Evolutionary conservation across 2,888 invertebrate species (phyloP).

Genomic region (Sympetrum striolatum): DNA sequence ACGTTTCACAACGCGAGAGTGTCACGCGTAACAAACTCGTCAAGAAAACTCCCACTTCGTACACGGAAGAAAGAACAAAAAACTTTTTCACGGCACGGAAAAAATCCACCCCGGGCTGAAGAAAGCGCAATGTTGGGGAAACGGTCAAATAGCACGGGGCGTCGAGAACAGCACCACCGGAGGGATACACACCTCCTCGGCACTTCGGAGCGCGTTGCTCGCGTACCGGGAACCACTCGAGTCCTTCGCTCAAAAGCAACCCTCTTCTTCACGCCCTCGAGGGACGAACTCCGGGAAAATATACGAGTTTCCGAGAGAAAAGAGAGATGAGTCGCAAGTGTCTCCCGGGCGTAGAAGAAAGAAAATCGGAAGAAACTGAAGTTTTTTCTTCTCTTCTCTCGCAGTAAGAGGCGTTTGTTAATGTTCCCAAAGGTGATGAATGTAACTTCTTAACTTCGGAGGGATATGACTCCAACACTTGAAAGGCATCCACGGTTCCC

Average conservation of each 20-base stretch:
- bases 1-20: background rate
- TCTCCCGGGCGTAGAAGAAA: background rate
- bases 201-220: background rate
- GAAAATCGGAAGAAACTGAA: background rate
- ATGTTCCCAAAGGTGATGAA: too few relatives aligned
- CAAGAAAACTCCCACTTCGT: background rate
- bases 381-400: too few relatives aligned
- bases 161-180: background rate
- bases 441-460: too few relatives aligned
- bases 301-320: background rate
- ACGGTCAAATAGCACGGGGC: background rate
- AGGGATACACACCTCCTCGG: background rate
- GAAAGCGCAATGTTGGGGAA: background rate
- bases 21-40: background rate
- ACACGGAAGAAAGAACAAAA: background rate
- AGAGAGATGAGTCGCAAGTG: background rate
- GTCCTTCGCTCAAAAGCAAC: background rate
- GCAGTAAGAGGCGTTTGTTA: too few relatives aligned
- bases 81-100: background rate
- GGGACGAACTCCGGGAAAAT: background rate
- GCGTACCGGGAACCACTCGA: background rate
- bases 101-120: background rate
- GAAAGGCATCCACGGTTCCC: too few relatives aligned
- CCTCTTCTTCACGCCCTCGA: background rate
- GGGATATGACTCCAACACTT: too few relatives aligned